These are phyloP conservation scores for Agrochola macilenta DNA, from an alignment of 2,888 invertebrate genomes.

Conservation along the genomic window DNA sequence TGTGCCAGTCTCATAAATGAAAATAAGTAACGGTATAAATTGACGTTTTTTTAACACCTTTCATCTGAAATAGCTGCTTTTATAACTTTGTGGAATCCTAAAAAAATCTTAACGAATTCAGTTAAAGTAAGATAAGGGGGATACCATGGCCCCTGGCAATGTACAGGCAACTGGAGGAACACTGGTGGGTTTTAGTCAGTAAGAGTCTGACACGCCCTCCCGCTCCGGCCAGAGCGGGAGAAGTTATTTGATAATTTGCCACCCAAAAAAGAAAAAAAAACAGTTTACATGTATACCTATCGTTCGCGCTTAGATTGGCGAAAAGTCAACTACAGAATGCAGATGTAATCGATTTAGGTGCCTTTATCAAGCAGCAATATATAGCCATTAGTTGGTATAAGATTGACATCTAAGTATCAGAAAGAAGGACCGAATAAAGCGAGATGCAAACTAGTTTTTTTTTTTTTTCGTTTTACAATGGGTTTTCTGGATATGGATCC, in stretches of 20 bases:
- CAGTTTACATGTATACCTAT: background rate
- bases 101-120: background rate
- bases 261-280: no score
- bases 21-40: conserved; percentile 11
- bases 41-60: conserved; percentile 13
- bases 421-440: background rate
- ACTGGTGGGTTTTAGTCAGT: no score
- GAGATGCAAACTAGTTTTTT: background rate
- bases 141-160: no score
- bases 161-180: no score
- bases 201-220: no score
- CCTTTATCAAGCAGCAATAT: background rate
- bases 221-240: no score
- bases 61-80: no score
- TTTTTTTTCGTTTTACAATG: background rate
- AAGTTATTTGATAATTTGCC: no score
- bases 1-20: conserved; percentile 33
- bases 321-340: conserved; percentile 1
- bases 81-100: background rate
- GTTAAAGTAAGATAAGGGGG: background rate
- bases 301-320: background rate
- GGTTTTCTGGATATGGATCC: background rate
- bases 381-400: background rate
- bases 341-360: background rate
- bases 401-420: background rate